phyloP scores from a whole-genome alignment of 2,113 vertebrate genomes.

The Panthera tigris region DNA sequence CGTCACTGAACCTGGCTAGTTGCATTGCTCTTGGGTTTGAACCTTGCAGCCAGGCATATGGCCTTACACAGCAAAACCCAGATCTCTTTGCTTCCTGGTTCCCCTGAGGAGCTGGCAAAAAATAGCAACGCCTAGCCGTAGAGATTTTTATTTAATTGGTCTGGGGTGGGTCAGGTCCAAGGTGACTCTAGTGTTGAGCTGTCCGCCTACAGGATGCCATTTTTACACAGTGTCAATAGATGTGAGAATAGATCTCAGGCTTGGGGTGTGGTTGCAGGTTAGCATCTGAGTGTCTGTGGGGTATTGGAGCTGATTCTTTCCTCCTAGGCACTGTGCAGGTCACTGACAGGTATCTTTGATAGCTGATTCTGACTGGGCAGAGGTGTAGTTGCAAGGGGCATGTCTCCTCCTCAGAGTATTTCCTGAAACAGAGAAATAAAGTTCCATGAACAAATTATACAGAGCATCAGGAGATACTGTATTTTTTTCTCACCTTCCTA shows the following conservation, averaged over 20 bases:
- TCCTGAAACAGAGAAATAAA: slow-evolving; percentile 9
- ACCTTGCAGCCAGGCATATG: background rate
- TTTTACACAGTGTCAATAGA: background rate
- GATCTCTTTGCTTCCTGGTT: background rate
- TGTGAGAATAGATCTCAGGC: background rate
- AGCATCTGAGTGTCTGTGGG: background rate
- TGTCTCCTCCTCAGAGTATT: background rate
- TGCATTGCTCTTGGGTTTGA: background rate
- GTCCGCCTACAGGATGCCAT: background rate
- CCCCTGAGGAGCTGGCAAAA: background rate
- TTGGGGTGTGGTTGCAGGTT: background rate
- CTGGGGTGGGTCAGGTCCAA: background rate
- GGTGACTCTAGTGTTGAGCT: background rate
- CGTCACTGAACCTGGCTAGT: background rate
- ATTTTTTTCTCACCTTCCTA: background rate
- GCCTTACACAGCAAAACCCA: background rate
- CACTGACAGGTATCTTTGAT: background rate
- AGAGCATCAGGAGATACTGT: background rate
- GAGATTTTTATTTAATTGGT: background rate
- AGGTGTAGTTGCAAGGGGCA: background rate
- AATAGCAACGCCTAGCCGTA: background rate
- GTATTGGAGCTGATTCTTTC: background rate
- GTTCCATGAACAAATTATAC: background rate
- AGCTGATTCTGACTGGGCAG: background rate
- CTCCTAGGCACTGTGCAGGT: too few species aligned